Evolutionary conservation across 2,797 vertebrate species (phyloP), one percentile per base, ranked within the genome.

Genomic region (Heteromormyrus szaboi): DNA sequence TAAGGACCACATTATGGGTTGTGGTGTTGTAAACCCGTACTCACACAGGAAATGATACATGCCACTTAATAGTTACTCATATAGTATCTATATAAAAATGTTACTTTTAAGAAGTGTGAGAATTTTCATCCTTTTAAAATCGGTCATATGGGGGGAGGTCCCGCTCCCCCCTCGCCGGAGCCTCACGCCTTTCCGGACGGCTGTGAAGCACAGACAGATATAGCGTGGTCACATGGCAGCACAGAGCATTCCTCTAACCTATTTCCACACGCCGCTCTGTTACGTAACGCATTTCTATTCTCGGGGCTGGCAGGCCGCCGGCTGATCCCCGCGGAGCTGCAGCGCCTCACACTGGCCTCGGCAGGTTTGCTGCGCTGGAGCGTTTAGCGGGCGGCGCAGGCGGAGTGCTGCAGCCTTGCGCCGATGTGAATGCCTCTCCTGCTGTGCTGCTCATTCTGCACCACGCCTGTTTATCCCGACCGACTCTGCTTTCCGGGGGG

Each of bases 201-300:
- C 14, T 33, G 84, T 51, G 50, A 51, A 86, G 33, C 83, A n/a
- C 50, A 54, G 12, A 29, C 83, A 87, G 53, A 91, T 90, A 90
- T 88, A 90, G 84, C 1, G 17, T 86, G 19, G 91, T 94, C 94
- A 95, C 92, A 89, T 94, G 91, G 81, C 89, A 90, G 76, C 88
- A 87, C 89, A 91, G 90, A 93, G 88, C 87, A 91, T 87, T 65
- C 86, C 88, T 93, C 91, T 92, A 95, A 92, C 91, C 92, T 91
- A 93, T 88, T 93, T 93, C 90, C 84, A 65, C 81, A 88, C 68
- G 90, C 91, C 56, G 48, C 62, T 62, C 87, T 72, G 68, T 93
- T 95, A 92, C 87, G 92, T 94, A 94, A 95, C 85, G 37, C 65
- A 81, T 92, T 90, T 92, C 89, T 91, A 91, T 91, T 94, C 93